Percentiles rank a stretch among this genome's conserved stretches.
phyloP scores from a whole-genome alignment of 2,888 invertebrate genomes.

The Cremastinae sp. region DNA sequence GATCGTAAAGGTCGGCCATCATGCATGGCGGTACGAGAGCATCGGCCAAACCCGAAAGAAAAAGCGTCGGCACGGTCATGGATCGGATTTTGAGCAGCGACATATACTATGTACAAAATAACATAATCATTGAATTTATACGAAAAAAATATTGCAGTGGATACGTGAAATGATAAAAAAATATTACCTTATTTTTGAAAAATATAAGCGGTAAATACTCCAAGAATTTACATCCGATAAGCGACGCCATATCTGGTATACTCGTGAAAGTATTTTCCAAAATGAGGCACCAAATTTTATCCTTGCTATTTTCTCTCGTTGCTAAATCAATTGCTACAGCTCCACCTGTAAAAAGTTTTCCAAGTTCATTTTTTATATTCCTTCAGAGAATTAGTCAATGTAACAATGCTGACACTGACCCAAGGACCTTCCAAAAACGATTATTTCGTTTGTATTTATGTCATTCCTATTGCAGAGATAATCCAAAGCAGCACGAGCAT shows the following conservation, averaged over 20 bases:
- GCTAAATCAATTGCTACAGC: conserved; percentile 95
- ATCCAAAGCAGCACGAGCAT: conserved; percentile 93
- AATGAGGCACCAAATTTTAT: conserved; percentile 92
- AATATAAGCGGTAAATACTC: conserved; percentile 90
- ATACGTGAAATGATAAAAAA: background rate
- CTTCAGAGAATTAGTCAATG: conserved; percentile 8
- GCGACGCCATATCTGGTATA: conserved; percentile 95
- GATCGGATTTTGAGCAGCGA: conserved; percentile 88
- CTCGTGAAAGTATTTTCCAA: conserved; percentile 98
- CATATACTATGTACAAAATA: conserved; percentile 84
- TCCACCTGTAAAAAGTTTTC: conserved; percentile 84
- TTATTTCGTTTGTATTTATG: conserved; percentile 91
- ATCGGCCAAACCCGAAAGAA: conserved; percentile 94
- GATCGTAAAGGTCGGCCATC: conserved; percentile 90
- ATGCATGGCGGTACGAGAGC: conserved; percentile 94
- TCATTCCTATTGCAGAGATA: conserved; percentile 91
- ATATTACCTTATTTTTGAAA: conserved; percentile 93
- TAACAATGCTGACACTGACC: conserved; percentile 81
- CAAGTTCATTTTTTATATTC: background rate
- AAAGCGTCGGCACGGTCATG: conserved; percentile 89
- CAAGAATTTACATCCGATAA: conserved; percentile 87
- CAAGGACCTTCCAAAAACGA: conserved; percentile 94
- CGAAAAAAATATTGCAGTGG: background rate
- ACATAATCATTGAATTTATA: background rate
- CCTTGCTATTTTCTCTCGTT: conserved; percentile 87